phyloP scores from a whole-genome alignment of 37 sponge, comb jelly and placozoan genomes.

The Crambe crambe region DNA sequence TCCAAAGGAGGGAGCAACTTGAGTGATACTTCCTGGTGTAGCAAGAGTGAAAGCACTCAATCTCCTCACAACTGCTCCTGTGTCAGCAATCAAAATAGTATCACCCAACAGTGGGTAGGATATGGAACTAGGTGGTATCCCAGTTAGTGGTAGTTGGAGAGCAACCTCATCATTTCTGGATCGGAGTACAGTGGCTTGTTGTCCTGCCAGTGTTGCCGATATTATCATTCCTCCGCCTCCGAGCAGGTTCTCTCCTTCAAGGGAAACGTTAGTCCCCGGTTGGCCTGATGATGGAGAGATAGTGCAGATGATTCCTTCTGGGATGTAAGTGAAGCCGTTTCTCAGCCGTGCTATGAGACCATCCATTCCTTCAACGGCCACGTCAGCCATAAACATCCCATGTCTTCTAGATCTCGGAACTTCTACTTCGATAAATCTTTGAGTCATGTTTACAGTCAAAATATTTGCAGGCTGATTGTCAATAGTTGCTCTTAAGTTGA shows the following conservation, averaged over 20 bases:
- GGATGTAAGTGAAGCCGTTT: slow-evolving; percentile 65
- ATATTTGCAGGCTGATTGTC: slow-evolving; percentile 33
- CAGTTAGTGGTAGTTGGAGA: neutral
- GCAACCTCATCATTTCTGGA: neutral
- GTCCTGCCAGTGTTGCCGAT: slow-evolving; percentile 40
- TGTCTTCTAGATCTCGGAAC: slow-evolving; percentile 44
- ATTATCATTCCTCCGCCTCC: slow-evolving; percentile 54
- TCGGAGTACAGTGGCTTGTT: slow-evolving; percentile 31
- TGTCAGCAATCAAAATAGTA: slow-evolving; percentile 25
- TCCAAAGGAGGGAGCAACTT: slow-evolving; percentile 40
- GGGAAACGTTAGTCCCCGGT: slow-evolving; percentile 48
- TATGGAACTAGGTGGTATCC: neutral
- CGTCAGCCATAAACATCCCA: slow-evolving; percentile 56
- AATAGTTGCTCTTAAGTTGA: slow-evolving; percentile 16
- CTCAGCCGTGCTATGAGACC: slow-evolving; percentile 39
- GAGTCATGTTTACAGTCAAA: neutral
- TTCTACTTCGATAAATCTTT: slow-evolving; percentile 18
- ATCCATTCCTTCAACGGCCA: slow-evolving; percentile 25
- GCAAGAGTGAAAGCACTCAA: slow-evolving; percentile 30
- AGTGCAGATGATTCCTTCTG: slow-evolving; percentile 50
- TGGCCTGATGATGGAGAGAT: slow-evolving; percentile 62
- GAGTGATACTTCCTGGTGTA: slow-evolving; percentile 42
- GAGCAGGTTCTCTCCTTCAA: slow-evolving; percentile 56
- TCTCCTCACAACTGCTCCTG: slow-evolving; percentile 46
- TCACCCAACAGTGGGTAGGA: neutral